Conservation (phyloP, 2,797 vertebrate species). For the Myotis findleyi region DNA sequence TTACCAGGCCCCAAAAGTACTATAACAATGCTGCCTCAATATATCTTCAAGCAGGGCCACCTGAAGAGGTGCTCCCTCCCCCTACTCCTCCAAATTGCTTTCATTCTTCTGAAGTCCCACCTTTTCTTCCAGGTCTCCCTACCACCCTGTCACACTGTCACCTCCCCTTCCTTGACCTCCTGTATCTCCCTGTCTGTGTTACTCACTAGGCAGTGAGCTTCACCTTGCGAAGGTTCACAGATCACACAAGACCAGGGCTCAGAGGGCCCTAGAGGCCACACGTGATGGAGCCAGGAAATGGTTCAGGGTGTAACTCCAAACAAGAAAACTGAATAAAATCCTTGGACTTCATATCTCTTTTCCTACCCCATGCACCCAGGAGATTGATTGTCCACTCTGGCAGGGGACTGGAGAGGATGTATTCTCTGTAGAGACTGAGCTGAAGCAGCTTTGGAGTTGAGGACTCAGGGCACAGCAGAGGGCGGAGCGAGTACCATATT, state of each 20-base stretch:
- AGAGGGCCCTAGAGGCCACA: not conserved
- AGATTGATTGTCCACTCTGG: not conserved
- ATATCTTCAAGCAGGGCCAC: not conserved
- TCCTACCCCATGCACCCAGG: not conserved
- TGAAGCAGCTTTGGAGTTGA: not conserved
- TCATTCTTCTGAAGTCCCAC: not conserved
- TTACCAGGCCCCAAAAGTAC: not conserved
- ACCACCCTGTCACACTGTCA: not conserved
- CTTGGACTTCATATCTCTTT: not conserved
- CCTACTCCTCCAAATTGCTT: not conserved
- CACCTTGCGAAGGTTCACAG: not conserved
- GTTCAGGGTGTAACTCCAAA: not conserved
- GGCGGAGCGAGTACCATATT: not conserved
- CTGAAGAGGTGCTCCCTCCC: not conserved
- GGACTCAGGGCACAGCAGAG: not conserved
- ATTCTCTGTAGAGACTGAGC: not conserved
- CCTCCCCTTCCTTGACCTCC: not conserved
- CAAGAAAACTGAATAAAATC: not conserved
- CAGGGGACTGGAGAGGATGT: not conserved
- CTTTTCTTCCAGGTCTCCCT: not conserved
- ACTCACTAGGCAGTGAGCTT: not conserved
- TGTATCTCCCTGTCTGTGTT: not conserved
- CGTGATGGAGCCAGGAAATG: not conserved
- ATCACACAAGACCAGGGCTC: not conserved
- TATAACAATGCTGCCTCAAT: not conserved